These are phyloP conservation scores for Oncopodura yosiiana DNA, from an alignment of 1,140 invertebrate species.

Conservation along the genomic window DNA sequence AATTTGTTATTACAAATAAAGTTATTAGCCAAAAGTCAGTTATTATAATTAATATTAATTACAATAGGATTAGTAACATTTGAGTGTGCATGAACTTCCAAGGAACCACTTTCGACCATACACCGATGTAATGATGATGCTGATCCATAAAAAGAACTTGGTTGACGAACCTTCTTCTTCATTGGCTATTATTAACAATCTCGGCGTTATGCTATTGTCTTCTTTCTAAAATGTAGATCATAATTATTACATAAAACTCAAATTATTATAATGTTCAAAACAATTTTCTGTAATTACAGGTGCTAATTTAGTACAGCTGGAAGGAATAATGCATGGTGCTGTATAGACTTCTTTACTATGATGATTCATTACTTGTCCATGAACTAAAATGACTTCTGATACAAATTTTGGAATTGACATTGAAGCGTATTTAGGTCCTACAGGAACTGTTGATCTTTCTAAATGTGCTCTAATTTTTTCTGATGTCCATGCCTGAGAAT, in stretches of 20 bases:
- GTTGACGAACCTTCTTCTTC: too few relatives aligned
- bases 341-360: constrained; percentile 19
- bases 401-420: constrained; percentile 28
- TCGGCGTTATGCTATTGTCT: too few relatives aligned
- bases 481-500: constrained; percentile 29
- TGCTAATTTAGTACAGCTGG: constrained; percentile 1
- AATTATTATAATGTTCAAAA: background rate
- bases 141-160: too few relatives aligned
- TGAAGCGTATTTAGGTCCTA: constrained; percentile 11
- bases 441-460: constrained; percentile 36
- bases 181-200: too few relatives aligned
- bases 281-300: constrained; percentile 7
- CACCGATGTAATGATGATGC: too few relatives aligned
- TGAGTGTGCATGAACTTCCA: background rate
- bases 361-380: constrained; percentile 22
- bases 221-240: too few relatives aligned
- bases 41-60: background rate
- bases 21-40: too few relatives aligned
- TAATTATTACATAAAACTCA: too few relatives aligned
- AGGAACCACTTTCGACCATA: background rate
- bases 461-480: constrained; percentile 36
- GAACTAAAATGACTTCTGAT: constrained; percentile 21
- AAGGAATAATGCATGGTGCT: constrained; percentile 26
- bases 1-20: too few relatives aligned
- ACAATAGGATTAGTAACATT: background rate